Conservation (phyloP, 2,888 invertebrate genomes). For the Automeris io region DNA sequence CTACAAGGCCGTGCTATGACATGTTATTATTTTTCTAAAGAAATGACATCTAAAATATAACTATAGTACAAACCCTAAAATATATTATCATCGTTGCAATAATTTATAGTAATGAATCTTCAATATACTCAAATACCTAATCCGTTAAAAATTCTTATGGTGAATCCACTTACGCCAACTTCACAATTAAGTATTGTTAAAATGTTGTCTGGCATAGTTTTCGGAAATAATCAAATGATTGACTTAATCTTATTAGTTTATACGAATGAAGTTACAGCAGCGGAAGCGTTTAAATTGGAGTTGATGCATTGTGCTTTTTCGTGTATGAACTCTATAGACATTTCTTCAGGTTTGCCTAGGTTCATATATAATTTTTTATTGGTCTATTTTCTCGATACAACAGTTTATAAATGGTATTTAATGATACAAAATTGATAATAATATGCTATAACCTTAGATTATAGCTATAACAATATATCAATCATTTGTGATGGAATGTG, state of each 20-base stretch:
- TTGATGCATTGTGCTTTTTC: slow-evolving; percentile 43
- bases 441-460: too few species aligned
- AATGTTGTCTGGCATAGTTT: slow-evolving; percentile 49
- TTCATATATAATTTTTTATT: too few species aligned
- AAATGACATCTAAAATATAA: too few species aligned
- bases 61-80: too few species aligned
- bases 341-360: slow-evolving; percentile 55
- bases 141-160: slow-evolving; percentile 46
- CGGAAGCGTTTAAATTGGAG: slow-evolving; percentile 38
- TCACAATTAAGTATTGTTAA: slow-evolving; percentile 41
- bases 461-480: too few species aligned
- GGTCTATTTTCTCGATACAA: too few species aligned
- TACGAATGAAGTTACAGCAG: slow-evolving; percentile 39
- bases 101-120: slow-evolving; percentile 42
- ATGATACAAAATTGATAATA: too few species aligned
- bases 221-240: slow-evolving; percentile 43
- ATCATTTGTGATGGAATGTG: too few species aligned
- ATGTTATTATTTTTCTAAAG: too few species aligned
- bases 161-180: slow-evolving; percentile 45
- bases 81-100: neutral
- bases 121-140: slow-evolving; percentile 25
- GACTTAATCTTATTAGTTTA: slow-evolving; percentile 51
- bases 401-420: too few species aligned
- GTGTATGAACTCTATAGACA: slow-evolving; percentile 38
- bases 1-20: too few species aligned